Conservation (phyloP, 2,797 vertebrate species). For the Meriones psammophilus region DNA sequence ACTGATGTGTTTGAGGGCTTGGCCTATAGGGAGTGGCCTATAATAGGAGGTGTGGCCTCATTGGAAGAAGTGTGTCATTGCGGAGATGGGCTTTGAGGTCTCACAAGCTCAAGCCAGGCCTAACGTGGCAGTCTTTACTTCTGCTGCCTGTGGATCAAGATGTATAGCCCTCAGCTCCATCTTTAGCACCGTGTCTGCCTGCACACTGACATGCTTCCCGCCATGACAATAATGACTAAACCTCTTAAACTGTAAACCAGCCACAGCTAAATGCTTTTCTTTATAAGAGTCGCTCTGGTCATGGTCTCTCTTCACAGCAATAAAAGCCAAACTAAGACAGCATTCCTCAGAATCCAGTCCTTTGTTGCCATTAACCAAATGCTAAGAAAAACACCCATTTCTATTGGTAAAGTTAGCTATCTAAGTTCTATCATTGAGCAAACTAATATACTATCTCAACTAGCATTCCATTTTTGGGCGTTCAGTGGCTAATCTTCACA, state of each 20-base stretch:
- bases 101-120: background rate
- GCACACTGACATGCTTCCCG: background rate
- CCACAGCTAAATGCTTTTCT: background rate
- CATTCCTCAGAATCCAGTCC: background rate
- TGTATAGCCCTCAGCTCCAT: background rate
- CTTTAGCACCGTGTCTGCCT: background rate
- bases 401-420: background rate
- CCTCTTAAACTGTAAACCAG: background rate
- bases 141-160: background rate
- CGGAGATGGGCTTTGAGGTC: background rate
- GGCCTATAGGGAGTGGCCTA: background rate
- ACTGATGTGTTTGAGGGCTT: background rate
- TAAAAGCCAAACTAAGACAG: background rate
- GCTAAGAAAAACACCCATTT: background rate
- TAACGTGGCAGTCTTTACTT: background rate
- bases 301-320: background rate
- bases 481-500: slow-evolving; percentile 40
- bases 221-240: background rate
- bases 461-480: background rate
- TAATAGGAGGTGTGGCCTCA: background rate
- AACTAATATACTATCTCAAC: background rate
- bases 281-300: background rate
- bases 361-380: background rate
- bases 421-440: background rate
- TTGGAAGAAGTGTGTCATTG: background rate